Evolutionary conservation across 2,888 invertebrate species (phyloP), one percentile per base, ranked within the genome.

Genomic region (Spialia ferax): DNA sequence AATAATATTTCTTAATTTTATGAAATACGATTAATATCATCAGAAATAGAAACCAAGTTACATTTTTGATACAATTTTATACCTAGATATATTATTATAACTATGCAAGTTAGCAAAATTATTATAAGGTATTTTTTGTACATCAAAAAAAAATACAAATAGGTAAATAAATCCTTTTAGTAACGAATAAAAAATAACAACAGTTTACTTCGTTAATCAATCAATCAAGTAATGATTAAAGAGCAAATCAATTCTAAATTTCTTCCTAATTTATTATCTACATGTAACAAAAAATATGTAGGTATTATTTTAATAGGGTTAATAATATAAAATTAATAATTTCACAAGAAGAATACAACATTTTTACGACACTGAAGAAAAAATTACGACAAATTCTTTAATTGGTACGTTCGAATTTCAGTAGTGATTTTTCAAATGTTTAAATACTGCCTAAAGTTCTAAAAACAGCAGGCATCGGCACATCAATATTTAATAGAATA

Each of bases 311-410:
- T n/a, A n/a, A n/a, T n/a, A n/a, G n/a, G n/a, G n/a, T n/a, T n/a
- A n/a, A n/a, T n/a, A n/a, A n/a, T n/a, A 32, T 32, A 32, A 1
- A 8, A n/a, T n/a, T 52, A 52, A 13, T 5, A 32, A 57, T 64
- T 35, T 48, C 32, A 64, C 56, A 56, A 13, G 8, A 35, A 57
- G 23, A 54, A 10, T n/a, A 65, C 32, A 20, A 55, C 32, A 22
- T 57, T 57, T 15, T 56, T 64, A 65, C 64, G 23, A 65, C 64
- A 65, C 38, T 50, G 35, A 65, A 56, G 48, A 48, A 15, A 15
- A 45, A 50, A 57, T 26, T 23, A 64, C 64, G 48, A 57, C 35
- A 57, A 42, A 26, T 57, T 57, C 35, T 26, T 57, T n/a, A n/a
- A n/a, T n/a, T n/a, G n/a, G 11, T 56, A 50, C 50, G 50, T 50